Evolutionary conservation across 2,113 vertebrate species (phyloP), one percentile per base, ranked within the genome.

Genomic region (Ceyx cyanopectus): DNA sequence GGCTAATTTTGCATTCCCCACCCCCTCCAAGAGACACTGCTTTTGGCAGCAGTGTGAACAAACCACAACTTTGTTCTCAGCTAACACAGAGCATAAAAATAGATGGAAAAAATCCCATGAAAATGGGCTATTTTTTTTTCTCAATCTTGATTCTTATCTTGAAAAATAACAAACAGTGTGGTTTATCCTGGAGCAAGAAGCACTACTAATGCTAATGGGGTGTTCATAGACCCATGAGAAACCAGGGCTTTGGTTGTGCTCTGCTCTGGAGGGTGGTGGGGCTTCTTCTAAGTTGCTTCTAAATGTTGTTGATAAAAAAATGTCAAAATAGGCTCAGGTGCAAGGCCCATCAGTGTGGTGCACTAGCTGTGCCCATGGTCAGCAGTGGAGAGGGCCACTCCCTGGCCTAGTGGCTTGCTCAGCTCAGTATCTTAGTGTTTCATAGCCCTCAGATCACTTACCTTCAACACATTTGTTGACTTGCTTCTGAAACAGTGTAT

Each of bases 31-130:
- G 85, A 91, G 58, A 74, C 73, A 45, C 77, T 86, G 77, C 69
- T 84, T 82, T 91, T 89, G 93, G 57, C 84, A 84, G 81, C 16
- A 41, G 26, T 45, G 34, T 81, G 92, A 69, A 53, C 62, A 56
- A 89, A 79, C 10, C 60, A 50, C n/a, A 46, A 58, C 58, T 82
- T 84, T 82, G 81, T 81, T 46, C 54, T 75, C 62, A 66, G 48
- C 32, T 86, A 81, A 78, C 81, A 73, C 0, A 3, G n/a, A 79
- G 68, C 10, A 45, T 24, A 76, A 90, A 89, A 85, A 87, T 57
- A 58, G 26, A 29, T 60, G 48, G 43, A 18, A 75, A 45, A 91
- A 76, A 65, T 9, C 58, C 32, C 22, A 37, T 26, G 32, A 85
- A 17, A 72, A 72, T 8, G 23, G 12, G 2, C 14, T 80, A 3